Evolutionary conservation across 2,888 invertebrate species (phyloP), one percentile per base, ranked within the genome.

Genomic region (Drosophila kuntzei): DNA sequence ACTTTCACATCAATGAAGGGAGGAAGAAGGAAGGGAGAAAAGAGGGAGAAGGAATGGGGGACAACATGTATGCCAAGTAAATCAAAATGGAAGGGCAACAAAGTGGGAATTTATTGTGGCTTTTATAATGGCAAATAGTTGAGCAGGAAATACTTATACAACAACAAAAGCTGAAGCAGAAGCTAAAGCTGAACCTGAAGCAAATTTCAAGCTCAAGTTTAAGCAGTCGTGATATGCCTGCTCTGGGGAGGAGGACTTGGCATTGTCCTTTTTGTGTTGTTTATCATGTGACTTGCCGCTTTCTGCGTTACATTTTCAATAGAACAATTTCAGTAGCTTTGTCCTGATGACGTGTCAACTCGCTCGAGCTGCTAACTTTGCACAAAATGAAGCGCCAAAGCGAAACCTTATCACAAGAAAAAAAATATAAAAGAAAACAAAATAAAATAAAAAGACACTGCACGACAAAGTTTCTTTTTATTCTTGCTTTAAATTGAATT

Each of bases 261-360:
- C 54, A 58, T 78, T 83, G 77, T 79, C 58, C 57, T 71, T 66
- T 49, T 58, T 29, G 46, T 69, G 47, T 78, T 80, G 78, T 76
- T 80, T 78, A 80, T 80, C 78, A 76, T 73, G 73, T 80, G 80
- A 79, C 80, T 80, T 76, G 71, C 54, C 64, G 58, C 55, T 75
- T 71, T 71, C 59, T 67, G 51, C 55, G 53, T 66, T 71, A 64
- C 43, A 68, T 70, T 73, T 72, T 74, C 69, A 76, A 68, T 66
- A 57, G 59, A 57, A 65, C 53, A 70, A 72, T 83, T 79, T 76
- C 46, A 68, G 72, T 71, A 71, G 69, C 80, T 82, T 82, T 83
- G 83, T 82, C 77, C 71, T 71, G 85, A 83, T 83, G 85, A 83
- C 83, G 85, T 85, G 83, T 83, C 83, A 83, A 83, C 83, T 85